Evolutionary conservation across 2,113 vertebrate genomes (phyloP), one percentile per base, ranked within the genome.

Genomic region (Meles meles): DNA sequence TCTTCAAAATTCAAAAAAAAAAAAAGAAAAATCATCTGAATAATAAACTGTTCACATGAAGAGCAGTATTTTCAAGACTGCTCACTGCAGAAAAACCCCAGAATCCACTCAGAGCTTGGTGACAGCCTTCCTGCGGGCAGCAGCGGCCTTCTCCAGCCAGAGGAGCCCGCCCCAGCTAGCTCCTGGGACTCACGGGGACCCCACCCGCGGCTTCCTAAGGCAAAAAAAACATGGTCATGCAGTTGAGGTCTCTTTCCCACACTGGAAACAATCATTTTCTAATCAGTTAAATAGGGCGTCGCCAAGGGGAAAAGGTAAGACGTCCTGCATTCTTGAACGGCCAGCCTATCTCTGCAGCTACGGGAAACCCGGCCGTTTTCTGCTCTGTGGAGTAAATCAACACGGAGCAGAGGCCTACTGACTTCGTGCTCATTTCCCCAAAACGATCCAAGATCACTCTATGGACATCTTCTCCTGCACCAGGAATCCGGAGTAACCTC

Each of bases 331-430:
- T 92, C 95, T 96, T 71, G 90, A 97, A 88, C 10, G 92, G 18
- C 18, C 96, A 44, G 7, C 34, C 34, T 34, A 23, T 9, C 89
- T 42, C 67, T 93, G 37, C 97, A 88, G 81, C 61, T 82, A 80
- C 14, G 98, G 93, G 95, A 98, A 98, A 98, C 95, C 57, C 76
- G 8, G n/a, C 61, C 47, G 5, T 7, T 37, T 90, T 96, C 88
- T 52, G 91, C 76, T 76, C 37, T 90, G 63, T 9, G 59, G 71
- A 80, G 21, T 57, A 89, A 96, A 95, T 39, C 17, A 65, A 34
- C 20, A 71, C 69, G 42, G 59, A 93, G 21, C 79, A 94, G 97
- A 97, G 14, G 80, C 82, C 82, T 10, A 12, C 37, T 0, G 80
- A 21, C 15, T 88, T 59, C 39, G 20, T 47, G 65, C 1, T 7